Base-by-base conservation (phyloP, 2,797 vertebrate genomes). In the Sitta carolinensis region DNA sequence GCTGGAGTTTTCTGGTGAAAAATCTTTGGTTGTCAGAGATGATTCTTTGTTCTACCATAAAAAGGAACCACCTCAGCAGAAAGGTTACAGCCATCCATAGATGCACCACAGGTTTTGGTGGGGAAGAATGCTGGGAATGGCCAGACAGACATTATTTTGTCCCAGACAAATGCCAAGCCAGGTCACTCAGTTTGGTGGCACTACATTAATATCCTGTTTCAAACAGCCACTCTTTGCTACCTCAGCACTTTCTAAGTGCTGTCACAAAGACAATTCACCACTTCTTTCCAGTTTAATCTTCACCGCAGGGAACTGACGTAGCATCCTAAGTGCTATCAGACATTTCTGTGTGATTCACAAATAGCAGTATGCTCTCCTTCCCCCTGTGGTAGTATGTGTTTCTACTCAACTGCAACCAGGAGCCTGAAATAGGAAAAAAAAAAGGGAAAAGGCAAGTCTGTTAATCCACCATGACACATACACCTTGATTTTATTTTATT, bases 401-500 rank as follows among this genome's bases (percentile, higher is more conserved):
- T 95, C 84, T 73, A 94, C 87, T 73, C 91, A 91, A 75, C 73
- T 73, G 76, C 81, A 95, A 89, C 52, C 87, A 81, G 87, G 72
- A 96, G 80, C 68, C 78, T 88, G 93, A 75, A 93, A 83, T 5
- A 70, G n/a, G 4, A 45, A 6, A 40, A n/a, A n/a, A n/a, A 47
- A 79, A 87, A 83, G 36, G 73, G 38, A 75, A 96, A 94, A 96
- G 52, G 34, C 87, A 96, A 95, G 93, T 75, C 82, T 95, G 89
- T 88, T 98, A 97, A 98, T 97, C 96, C 96, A 92, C 47, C 87
- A 75, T 96, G 97, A 97, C 94, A 96, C 95, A 73, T 92, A 97
- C 88, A 96, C 94, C 92, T 96, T 97, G 92, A 96, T 96, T 97
- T 97, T 97, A 96, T 98, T 98, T 98, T 98, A 97, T 97, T 97